These are phyloP conservation scores for Pelecanus crispus DNA, from an alignment of 2,113 vertebrate genomes.

Conservation along the genomic window DNA sequence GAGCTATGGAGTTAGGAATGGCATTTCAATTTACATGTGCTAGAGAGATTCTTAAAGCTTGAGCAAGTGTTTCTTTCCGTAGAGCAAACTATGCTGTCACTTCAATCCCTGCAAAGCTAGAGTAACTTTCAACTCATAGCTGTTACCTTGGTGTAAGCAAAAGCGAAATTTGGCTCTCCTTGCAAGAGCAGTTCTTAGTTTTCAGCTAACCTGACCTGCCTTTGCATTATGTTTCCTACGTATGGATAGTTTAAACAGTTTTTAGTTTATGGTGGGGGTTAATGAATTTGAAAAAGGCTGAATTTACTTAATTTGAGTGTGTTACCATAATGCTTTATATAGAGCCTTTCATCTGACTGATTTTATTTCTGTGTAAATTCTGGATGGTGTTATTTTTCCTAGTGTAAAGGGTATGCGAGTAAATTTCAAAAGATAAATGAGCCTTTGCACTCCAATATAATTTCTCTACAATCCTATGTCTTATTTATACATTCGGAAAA, in stretches of 20 bases:
- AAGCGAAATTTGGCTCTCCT: neutral
- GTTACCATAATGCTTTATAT: neutral
- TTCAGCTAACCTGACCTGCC: neutral
- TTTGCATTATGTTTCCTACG: neutral
- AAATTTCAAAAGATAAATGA: slow-evolving; percentile 49
- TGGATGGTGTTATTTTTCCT: slow-evolving; percentile 21
- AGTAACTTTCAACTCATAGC: neutral
- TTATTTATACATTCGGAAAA: slow-evolving; percentile 51
- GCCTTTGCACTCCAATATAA: slow-evolving; percentile 22
- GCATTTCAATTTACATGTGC: neutral
- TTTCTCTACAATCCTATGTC: slow-evolving; percentile 39
- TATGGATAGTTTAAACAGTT: neutral
- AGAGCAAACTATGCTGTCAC: neutral
- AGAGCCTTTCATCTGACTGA: neutral
- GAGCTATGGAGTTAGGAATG: neutral
- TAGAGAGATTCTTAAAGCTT: neutral
- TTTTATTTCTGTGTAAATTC: slow-evolving; percentile 18
- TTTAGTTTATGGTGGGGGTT: neutral
- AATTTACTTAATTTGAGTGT: neutral
- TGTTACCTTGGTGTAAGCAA: neutral
- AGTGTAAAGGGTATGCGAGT: neutral
- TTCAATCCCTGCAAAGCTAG: neutral
- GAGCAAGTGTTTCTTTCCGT: neutral
- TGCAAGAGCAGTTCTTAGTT: neutral
- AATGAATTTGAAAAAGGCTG: neutral